Evolutionary conservation across 2,888 invertebrate genomes (phyloP).

Genomic region (Cantharis nigra): DNA sequence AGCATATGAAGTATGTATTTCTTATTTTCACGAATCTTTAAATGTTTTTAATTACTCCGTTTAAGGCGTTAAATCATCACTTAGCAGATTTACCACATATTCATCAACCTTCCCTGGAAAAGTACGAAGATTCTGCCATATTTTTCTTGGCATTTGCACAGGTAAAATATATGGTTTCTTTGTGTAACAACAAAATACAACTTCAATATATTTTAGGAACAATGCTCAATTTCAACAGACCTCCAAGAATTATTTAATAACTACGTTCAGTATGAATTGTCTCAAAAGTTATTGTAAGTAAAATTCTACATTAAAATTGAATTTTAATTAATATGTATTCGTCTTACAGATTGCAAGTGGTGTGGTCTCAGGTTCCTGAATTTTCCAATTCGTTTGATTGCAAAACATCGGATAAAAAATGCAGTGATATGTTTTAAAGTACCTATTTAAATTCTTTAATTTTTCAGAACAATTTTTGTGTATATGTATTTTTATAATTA

Average conservation of each 20-base stretch:
- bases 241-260: conserved; percentile 53
- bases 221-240: conserved; percentile 50
- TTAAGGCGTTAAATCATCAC: conserved; percentile 41
- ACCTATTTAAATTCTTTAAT: neutral
- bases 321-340: conserved; percentile 17
- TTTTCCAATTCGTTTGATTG: conserved; percentile 46
- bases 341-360: conserved; percentile 48
- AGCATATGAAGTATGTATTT: conserved; percentile 49
- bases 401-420: conserved; percentile 33
- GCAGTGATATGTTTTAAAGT: conserved; percentile 39
- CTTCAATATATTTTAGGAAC: conserved; percentile 46
- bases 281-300: conserved; percentile 54
- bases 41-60: conserved; percentile 8
- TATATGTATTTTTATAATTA: neutral
- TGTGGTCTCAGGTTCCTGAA: conserved; percentile 46
- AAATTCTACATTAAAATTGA: neutral
- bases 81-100: conserved; percentile 44
- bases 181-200: neutral
- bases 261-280: conserved; percentile 50
- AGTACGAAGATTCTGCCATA: conserved; percentile 56
- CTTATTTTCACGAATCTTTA: neutral
- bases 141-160: conserved; percentile 63
- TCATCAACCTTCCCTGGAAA: conserved; percentile 58
- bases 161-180: conserved; percentile 43
- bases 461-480: neutral